Evolutionary conservation across 2,113 vertebrate genomes (phyloP).

Genomic region (Rhea americana): DNA sequence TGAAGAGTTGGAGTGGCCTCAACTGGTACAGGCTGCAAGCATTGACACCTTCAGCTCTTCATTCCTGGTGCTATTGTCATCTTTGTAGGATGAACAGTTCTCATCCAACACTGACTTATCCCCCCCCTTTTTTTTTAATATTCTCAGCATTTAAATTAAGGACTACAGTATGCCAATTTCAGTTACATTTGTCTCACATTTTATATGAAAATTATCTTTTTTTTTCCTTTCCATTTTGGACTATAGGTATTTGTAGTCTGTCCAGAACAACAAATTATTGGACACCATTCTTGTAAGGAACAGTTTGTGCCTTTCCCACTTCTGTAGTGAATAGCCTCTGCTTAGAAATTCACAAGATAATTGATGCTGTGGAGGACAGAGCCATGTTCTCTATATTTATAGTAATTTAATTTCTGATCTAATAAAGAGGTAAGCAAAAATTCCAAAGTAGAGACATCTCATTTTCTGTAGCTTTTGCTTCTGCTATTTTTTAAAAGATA

Average conservation of each 20-base stretch:
- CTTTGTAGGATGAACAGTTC: neutral
- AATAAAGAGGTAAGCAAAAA: neutral
- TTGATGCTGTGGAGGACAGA: neutral
- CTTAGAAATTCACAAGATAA: neutral
- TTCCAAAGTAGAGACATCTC: neutral
- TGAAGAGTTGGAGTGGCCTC: neutral
- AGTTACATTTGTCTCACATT: neutral
- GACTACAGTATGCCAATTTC: neutral
- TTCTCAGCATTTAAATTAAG: neutral
- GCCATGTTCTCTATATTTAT: neutral
- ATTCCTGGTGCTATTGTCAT: neutral
- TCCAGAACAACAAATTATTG: neutral
- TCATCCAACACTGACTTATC: neutral
- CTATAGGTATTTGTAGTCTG: neutral
- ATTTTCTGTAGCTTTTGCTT: neutral
- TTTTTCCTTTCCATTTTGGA: neutral
- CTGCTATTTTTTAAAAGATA: neutral
- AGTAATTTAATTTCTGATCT: neutral
- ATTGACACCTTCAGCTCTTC: neutral
- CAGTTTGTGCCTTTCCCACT: neutral
- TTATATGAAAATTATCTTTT: neutral
- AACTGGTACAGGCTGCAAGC: neutral
- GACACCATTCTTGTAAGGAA: neutral
- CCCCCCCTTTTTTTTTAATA: neutral
- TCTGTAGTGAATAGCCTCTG: neutral